Evolutionary conservation across 2,797 vertebrate genomes (phyloP).

Genomic region (Melanogrammus aeglefinus): DNA sequence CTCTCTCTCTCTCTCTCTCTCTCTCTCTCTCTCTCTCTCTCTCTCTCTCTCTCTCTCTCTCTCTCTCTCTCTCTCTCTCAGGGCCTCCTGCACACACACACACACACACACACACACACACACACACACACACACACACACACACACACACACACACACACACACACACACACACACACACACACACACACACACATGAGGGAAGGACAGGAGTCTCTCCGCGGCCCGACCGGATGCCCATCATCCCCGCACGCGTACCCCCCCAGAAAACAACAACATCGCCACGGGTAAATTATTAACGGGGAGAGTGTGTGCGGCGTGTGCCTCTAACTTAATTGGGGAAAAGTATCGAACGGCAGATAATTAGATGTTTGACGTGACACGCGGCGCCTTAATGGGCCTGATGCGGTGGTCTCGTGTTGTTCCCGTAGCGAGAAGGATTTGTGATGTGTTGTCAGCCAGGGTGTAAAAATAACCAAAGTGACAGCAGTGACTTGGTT

Average conservation of each 20-base stretch:
- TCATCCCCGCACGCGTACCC: not conserved
- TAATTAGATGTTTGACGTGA: slow-evolving; percentile 77
- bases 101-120: not conserved
- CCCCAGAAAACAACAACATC: slow-evolving; percentile 16
- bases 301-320: slow-evolving; percentile 42
- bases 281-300: slow-evolving; percentile 46
- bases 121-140: not conserved
- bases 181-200: not conserved
- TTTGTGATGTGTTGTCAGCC: slow-evolving; percentile 76
- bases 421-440: slow-evolving; percentile 71
- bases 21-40: no score
- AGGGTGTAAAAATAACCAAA: slow-evolving; percentile 77
- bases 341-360: slow-evolving; percentile 71
- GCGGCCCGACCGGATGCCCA: not conserved
- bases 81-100: not conserved
- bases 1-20: no score
- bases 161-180: not conserved
- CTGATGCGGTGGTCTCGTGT: slow-evolving; percentile 75
- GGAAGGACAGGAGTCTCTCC: not conserved
- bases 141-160: not conserved
- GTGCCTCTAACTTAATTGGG: slow-evolving; percentile 72
- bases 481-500: slow-evolving; percentile 78
- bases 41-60: no score
- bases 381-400: slow-evolving; percentile 73
- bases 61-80: not conserved